Conservation (phyloP, 1,140 invertebrate genomes). For the Phocides pigmalion region DNA sequence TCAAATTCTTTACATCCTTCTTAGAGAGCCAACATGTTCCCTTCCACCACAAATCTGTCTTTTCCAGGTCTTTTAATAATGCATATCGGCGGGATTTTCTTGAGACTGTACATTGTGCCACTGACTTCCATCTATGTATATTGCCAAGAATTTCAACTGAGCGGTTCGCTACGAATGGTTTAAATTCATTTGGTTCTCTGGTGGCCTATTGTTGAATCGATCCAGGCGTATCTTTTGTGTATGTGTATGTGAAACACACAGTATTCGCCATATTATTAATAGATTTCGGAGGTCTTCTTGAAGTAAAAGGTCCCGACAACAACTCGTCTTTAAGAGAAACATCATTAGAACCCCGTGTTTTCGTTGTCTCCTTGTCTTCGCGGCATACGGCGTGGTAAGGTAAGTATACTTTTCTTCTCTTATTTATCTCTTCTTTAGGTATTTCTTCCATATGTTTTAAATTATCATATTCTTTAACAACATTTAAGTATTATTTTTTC, state of each 20-base stretch:
- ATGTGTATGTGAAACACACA: slow-evolving; percentile 24
- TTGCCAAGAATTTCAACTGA: slow-evolving; percentile 7
- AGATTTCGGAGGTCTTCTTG: slow-evolving; percentile 38
- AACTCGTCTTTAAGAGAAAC: slow-evolving; percentile 37
- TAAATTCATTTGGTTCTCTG: slow-evolving; percentile 11
- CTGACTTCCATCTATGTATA: background rate
- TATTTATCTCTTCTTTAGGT: slow-evolving; percentile 19
- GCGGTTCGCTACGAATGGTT: slow-evolving; percentile 17
- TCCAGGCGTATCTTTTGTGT: slow-evolving; percentile 5
- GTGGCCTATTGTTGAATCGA: slow-evolving; percentile 23
- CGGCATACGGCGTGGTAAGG: slow-evolving; percentile 29
- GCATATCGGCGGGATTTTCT: slow-evolving; percentile 22
- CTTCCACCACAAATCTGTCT: slow-evolving; percentile 10
- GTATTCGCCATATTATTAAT: slow-evolving; percentile 36
- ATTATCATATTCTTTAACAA: background rate
- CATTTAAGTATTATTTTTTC: slow-evolving; percentile 1
- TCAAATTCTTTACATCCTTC: background rate
- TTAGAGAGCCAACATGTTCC: slow-evolving; percentile 3
- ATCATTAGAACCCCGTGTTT: background rate
- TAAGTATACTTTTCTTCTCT: slow-evolving; percentile 34
- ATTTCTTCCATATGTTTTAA: slow-evolving; percentile 36
- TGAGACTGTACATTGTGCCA: slow-evolving; percentile 23
- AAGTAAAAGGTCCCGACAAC: slow-evolving; percentile 35
- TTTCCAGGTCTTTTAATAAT: background rate
- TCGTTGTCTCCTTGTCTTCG: slow-evolving; percentile 13